Evolutionary conservation across 2,797 vertebrate species (phyloP), one percentile per base, ranked within the genome.

Genomic region (Tauraco hartlaubi): DNA sequence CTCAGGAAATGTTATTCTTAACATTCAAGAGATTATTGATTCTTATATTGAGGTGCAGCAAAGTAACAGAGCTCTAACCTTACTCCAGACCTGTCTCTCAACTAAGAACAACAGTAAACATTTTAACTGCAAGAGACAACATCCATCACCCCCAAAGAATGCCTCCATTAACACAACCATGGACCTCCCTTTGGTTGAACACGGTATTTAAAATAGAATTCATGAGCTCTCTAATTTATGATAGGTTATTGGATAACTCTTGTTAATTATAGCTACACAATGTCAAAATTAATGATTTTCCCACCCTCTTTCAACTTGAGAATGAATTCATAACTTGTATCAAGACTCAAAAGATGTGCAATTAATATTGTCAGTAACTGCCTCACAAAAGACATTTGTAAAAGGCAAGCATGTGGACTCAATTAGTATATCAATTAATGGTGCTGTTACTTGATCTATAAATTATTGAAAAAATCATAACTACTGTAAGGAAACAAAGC

Each of bases 201-300:
- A 5, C 11, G 31, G 96, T 88, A 94, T 96, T 97, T 96, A 90
- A 97, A 97, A 90, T 7, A 96, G 96, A 97, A 97, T 68, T 62
- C 94, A 87, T 31, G 71, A 96, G 72, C 85, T 66, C 72, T 64
- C 95, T 97, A 97, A 98, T 94, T 97, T 97, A 97, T 94, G 92
- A 96, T 92, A 88, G 97, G 94, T 94, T 97, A 98, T 97, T 97
- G 97, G 96, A 97, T 96, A 98, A 97, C 76, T 97, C 97, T 89
- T 95, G 97, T 97, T 98, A 98, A 98, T 97, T 97, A 98, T 67
- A 97, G 95, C 96, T 96, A 96, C 84, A 97, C 95, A 97, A 97
- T 96, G 95, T 95, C 96, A 97, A 94, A 95, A 98, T 98, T 97
- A 98, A 98, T 98, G 97, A 97, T 97, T 97, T 98, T 97, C 97